These are phyloP conservation scores for Temnothorax rugatulus DNA, from an alignment of 2,888 invertebrate genomes.

Conservation along the genomic window DNA sequence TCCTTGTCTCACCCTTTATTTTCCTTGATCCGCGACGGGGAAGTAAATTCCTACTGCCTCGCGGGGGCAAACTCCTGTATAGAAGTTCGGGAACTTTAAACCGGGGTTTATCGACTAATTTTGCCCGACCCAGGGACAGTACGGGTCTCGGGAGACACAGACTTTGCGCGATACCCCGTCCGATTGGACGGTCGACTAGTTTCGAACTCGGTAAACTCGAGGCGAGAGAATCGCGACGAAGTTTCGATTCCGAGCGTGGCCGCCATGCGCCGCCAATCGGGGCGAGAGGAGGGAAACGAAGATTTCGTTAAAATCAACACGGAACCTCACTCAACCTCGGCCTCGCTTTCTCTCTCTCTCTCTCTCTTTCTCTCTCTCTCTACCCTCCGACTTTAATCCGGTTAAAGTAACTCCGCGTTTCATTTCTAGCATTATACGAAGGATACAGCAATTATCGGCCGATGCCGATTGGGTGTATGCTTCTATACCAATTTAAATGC, in stretches of 20 bases:
- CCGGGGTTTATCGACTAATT: slow-evolving; percentile 82
- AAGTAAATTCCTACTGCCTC: slow-evolving; percentile 52
- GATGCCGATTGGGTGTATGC: not conserved
- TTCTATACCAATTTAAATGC: not conserved
- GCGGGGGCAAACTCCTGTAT: slow-evolving; percentile 41
- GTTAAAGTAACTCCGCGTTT: slow-evolving; percentile 66
- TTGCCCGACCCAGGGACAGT: slow-evolving; percentile 73
- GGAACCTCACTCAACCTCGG: slow-evolving; percentile 65
- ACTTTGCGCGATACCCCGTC: slow-evolving; percentile 68
- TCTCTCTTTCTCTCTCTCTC: not conserved
- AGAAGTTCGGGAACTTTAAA: slow-evolving; percentile 76
- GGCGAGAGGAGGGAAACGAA: slow-evolving; percentile 47
- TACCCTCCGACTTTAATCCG: slow-evolving; percentile 65
- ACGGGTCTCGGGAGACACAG: slow-evolving; percentile 70
- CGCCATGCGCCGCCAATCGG: slow-evolving; percentile 47
- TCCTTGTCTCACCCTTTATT: slow-evolving; percentile 52
- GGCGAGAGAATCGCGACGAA: slow-evolving; percentile 67
- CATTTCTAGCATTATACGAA: slow-evolving; percentile 38
- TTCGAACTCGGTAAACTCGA: slow-evolving; percentile 77
- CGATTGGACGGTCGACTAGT: slow-evolving; percentile 74
- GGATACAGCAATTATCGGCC: slow-evolving; percentile 16
- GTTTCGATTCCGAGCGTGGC: slow-evolving; percentile 68
- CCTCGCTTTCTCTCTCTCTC: not conserved
- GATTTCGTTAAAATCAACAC: slow-evolving; percentile 77
- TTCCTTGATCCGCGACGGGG: slow-evolving; percentile 50